phyloP scores from a whole-genome alignment of 2,888 invertebrate genomes.

The Pristionchus fissidentatus region DNA sequence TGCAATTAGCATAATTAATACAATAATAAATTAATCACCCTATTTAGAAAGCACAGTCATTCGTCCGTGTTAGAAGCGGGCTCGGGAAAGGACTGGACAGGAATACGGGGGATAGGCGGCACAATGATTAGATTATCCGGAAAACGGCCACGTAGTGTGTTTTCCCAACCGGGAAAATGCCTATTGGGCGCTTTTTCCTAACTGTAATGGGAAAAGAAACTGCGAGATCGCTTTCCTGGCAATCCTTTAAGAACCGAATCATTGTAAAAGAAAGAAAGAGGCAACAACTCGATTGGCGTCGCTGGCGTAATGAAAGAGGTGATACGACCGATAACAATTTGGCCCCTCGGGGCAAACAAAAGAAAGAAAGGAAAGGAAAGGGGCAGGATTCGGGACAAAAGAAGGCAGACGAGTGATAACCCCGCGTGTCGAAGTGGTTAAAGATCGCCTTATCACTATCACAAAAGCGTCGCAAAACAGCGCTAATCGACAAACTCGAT shows the following conservation, averaged over 20 bases:
- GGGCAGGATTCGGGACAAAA: not conserved
- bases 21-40: not conserved
- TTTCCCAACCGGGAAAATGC: too few species aligned
- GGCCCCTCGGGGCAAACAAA: conserved; percentile 31
- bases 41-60: not conserved
- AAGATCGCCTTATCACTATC: not conserved
- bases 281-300: too few species aligned
- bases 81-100: conserved; percentile 4
- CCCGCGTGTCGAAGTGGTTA: too few species aligned
- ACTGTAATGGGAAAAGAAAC: too few species aligned
- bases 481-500: conserved; percentile 6
- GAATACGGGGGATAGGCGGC: not conserved
- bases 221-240: too few species aligned
- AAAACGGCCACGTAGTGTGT: too few species aligned
- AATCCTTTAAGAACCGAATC: too few species aligned
- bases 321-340: conserved; percentile 16
- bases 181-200: too few species aligned
- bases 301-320: not conserved
- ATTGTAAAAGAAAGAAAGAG: too few species aligned
- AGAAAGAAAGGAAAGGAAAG: conserved; percentile 1
- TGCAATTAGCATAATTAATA: not conserved
- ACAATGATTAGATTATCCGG: too few species aligned
- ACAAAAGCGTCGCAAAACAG: not conserved
- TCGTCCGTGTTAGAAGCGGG: not conserved
- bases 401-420: conserved; percentile 15